phyloP scores from a whole-genome alignment of 2,113 vertebrate species.

The Carlito syrichta region DNA sequence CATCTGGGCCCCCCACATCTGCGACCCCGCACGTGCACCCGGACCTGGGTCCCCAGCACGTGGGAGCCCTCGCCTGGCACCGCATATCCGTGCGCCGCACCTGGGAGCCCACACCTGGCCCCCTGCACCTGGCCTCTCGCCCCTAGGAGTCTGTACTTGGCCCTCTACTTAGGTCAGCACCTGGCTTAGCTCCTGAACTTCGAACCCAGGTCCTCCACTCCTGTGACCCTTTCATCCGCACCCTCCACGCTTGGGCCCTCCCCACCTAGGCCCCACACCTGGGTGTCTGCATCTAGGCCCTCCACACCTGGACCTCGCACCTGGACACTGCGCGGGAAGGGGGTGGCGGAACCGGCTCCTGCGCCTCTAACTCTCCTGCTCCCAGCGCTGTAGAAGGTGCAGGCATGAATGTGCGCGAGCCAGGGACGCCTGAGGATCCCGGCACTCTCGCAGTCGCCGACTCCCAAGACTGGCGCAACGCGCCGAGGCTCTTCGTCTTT shows the following conservation, averaged over 20 bases:
- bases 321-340: too few species aligned
- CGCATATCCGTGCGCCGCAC: too few species aligned
- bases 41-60: too few species aligned
- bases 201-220: too few species aligned
- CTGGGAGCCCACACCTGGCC: too few species aligned
- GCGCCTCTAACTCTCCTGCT: conserved; percentile 33
- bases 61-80: too few species aligned
- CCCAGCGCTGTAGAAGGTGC: not conserved
- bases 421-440: not conserved
- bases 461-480: not conserved
- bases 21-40: accelerated
- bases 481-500: not conserved
- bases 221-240: too few species aligned
- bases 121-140: too few species aligned
- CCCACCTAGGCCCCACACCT: conserved; percentile 73
- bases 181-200: too few species aligned
- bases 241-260: too few species aligned
- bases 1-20: conserved; percentile 66
- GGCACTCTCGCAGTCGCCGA: not conserved
- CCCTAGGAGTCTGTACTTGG: too few species aligned
- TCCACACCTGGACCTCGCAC: accelerated
- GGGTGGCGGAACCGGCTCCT: not conserved
- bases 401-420: accelerated
- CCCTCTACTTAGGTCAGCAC: too few species aligned
- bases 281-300: conserved; percentile 56